Conservation (phyloP, 2,113 vertebrate genomes). For the Stegostoma tigrinum region DNA sequence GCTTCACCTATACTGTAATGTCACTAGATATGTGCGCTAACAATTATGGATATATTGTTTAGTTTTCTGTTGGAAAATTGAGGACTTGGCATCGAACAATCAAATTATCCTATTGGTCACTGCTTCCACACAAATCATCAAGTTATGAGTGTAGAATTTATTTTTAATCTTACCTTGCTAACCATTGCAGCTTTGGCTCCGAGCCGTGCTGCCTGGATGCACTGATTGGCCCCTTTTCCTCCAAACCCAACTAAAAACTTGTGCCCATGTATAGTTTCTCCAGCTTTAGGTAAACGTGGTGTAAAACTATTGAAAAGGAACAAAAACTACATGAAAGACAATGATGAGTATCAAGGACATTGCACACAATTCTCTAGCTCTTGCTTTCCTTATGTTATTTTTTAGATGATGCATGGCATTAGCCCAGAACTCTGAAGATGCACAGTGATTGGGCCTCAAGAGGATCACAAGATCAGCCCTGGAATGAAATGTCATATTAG, state of each 20-base stretch:
- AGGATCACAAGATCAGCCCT: background rate
- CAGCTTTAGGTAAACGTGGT: conserved; percentile 76
- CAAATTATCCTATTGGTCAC: background rate
- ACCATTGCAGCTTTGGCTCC: conserved; percentile 80
- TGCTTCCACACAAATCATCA: background rate
- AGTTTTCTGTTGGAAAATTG: background rate
- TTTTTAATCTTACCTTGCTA: conserved; percentile 72
- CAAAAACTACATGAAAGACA: conserved; percentile 23
- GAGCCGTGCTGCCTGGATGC: conserved; percentile 83
- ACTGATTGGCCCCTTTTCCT: conserved; percentile 97
- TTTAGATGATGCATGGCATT: background rate
- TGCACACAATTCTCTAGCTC: background rate
- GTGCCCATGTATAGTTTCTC: conserved; percentile 88
- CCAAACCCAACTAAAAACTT: conserved; percentile 93
- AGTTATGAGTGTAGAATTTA: background rate
- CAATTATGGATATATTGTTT: background rate
- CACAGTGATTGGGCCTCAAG: too few species aligned
- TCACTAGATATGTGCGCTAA: background rate
- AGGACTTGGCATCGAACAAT: background rate
- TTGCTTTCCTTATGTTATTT: background rate
- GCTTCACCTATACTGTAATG: background rate
- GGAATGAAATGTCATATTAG: background rate
- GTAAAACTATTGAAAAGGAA: conserved; percentile 65
- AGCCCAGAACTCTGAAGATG: background rate
- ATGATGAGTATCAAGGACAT: background rate